phyloP scores from a whole-genome alignment of 2,888 invertebrate genomes.

The Lasioglossum morio region DNA sequence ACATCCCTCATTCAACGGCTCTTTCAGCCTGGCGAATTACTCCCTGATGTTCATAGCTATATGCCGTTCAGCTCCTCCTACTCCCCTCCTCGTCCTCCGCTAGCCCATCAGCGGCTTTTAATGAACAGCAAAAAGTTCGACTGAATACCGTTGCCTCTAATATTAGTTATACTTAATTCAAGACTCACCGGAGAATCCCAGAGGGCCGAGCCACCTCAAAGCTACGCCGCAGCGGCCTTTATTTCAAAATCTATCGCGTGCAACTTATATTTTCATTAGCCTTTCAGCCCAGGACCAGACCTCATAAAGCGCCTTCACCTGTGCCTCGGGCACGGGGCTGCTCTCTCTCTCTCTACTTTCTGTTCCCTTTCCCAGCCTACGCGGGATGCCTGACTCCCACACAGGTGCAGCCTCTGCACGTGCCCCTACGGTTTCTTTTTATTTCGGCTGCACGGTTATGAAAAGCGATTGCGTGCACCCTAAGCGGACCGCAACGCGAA shows the following conservation, averaged over 20 bases:
- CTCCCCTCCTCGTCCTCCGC: constrained; percentile 11
- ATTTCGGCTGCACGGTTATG: constrained; percentile 18
- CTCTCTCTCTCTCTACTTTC: constrained; percentile 2
- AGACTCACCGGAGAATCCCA: constrained; percentile 64
- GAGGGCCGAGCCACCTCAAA: constrained; percentile 36
- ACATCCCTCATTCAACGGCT: constrained; percentile 76
- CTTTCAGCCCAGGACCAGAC: constrained; percentile 72
- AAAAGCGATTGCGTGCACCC: constrained; percentile 40
- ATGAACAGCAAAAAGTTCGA: constrained; percentile 82
- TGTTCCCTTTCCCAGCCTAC: not conserved
- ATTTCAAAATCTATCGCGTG: constrained; percentile 72
- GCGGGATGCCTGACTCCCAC: constrained; percentile 37
- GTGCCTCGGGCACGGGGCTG: constrained; percentile 67
- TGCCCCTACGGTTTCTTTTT: constrained; percentile 18
- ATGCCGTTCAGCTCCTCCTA: constrained; percentile 7
- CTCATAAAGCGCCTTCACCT: constrained; percentile 78
- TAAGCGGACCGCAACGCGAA: not conserved
- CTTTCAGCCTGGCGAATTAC: constrained; percentile 68
- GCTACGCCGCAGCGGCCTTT: constrained; percentile 52
- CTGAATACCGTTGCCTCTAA: constrained; percentile 79
- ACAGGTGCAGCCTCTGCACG: constrained; percentile 41
- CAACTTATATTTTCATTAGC: constrained; percentile 84
- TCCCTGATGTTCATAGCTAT: constrained; percentile 41
- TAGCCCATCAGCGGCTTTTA: constrained; percentile 76
- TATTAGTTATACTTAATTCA: constrained; percentile 84